Evolutionary conservation across 2,888 invertebrate genomes (phyloP).

Genomic region (Conomelus anceps): DNA sequence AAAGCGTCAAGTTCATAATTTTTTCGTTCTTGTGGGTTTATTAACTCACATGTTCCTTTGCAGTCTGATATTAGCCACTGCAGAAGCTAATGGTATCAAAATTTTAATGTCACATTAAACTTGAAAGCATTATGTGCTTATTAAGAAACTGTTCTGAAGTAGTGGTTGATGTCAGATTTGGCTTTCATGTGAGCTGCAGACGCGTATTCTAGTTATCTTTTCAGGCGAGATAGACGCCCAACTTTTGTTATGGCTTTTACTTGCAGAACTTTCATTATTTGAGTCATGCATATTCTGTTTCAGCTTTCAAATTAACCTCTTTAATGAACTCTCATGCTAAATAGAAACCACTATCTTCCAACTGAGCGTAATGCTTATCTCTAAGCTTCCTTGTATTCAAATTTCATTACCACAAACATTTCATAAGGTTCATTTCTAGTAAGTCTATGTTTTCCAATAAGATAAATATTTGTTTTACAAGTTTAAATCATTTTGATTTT

Average conservation of each 20-base stretch:
- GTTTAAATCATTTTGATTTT: too few species aligned
- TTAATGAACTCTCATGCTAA: neutral
- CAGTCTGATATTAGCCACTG: neutral
- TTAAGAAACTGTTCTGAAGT: neutral
- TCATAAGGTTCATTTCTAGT: neutral
- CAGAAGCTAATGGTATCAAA: neutral
- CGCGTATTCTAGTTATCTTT: neutral
- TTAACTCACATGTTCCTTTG: too few species aligned
- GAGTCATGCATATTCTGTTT: neutral
- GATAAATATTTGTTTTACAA: too few species aligned
- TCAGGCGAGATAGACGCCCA: neutral
- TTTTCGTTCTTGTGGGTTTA: too few species aligned
- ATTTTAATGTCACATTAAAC: neutral
- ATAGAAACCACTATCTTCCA: neutral
- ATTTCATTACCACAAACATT: neutral
- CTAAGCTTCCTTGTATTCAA: neutral
- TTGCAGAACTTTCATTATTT: neutral
- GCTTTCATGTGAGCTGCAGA: neutral
- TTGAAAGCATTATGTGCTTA: neutral
- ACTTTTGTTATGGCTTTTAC: neutral
- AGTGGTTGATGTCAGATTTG: neutral
- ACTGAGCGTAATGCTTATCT: neutral
- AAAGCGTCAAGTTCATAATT: too few species aligned
- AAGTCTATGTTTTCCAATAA: too few species aligned
- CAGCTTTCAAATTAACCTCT: neutral